These are phyloP conservation scores for Troides aeacus DNA, from an alignment of 2,888 invertebrate species.

Conservation along the genomic window DNA sequence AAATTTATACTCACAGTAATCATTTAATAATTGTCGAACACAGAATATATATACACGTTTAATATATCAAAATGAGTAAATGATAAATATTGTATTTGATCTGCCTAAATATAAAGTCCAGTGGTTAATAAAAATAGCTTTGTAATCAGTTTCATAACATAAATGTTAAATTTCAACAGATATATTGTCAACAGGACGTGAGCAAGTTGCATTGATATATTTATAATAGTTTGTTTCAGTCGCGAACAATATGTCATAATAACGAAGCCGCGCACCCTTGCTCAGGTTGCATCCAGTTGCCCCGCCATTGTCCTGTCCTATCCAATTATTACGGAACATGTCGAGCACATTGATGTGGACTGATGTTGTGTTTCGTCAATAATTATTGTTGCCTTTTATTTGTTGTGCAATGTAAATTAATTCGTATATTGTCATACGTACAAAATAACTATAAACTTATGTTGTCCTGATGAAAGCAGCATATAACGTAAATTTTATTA, in stretches of 20 bases:
- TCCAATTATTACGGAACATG: slow-evolving; percentile 74
- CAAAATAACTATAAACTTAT: too few relatives aligned
- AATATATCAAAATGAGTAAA: too few relatives aligned
- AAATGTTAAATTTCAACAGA: slow-evolving; percentile 13
- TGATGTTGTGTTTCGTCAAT: slow-evolving; percentile 60
- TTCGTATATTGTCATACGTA: slow-evolving; percentile 21
- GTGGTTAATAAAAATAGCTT: slow-evolving; percentile 1
- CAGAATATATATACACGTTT: not conserved
- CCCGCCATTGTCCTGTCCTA: slow-evolving; percentile 62
- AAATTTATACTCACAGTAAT: not conserved
- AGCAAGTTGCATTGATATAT: slow-evolving; percentile 39
- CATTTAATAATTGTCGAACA: too few relatives aligned
- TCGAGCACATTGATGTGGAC: slow-evolving; percentile 64
- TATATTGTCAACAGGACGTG: slow-evolving; percentile 18
- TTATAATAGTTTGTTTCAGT: slow-evolving; percentile 57
- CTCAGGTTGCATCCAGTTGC: slow-evolving; percentile 49
- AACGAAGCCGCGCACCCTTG: slow-evolving; percentile 50
- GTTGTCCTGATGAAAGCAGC: too few relatives aligned
- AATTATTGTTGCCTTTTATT: slow-evolving; percentile 62
- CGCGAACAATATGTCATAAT: slow-evolving; percentile 72
- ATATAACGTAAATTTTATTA: too few relatives aligned
- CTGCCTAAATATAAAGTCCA: too few relatives aligned
- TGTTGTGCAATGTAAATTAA: slow-evolving; percentile 30
- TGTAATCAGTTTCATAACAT: slow-evolving; percentile 18
- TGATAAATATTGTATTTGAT: too few relatives aligned